These are phyloP conservation scores for Pachyramphus minor DNA, from an alignment of 2,113 vertebrate species.

Conservation along the genomic window DNA sequence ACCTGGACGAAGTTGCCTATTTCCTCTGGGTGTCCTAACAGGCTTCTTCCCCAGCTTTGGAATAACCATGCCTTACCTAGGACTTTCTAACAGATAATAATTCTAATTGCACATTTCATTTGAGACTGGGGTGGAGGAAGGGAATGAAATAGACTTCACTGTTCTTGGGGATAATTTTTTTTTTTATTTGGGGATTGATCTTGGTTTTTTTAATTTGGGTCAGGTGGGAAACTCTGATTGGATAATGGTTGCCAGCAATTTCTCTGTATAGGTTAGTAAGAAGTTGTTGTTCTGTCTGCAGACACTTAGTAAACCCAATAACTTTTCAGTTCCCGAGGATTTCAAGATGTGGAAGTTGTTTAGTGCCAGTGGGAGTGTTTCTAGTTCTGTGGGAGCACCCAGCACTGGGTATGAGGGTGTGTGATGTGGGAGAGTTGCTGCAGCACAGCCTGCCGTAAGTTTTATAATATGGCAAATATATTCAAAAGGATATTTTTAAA, in stretches of 20 bases:
- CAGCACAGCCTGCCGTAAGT: not conserved
- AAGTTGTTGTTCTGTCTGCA: not conserved
- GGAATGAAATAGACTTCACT: not conserved
- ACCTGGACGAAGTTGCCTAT: too few relatives aligned
- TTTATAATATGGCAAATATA: not conserved
- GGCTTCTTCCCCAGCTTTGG: not conserved
- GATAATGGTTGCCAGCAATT: not conserved
- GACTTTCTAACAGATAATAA: constrained; percentile 8
- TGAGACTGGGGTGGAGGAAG: not conserved
- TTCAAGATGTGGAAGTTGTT: not conserved
- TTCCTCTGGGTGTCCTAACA: constrained; percentile 80
- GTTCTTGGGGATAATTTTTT: not conserved
- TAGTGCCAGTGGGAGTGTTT: fast-evolving
- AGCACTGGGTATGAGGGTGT: fast-evolving
- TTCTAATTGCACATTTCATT: constrained; percentile 28
- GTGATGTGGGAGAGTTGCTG: not conserved
- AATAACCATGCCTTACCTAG: constrained; percentile 53
- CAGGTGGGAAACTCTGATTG: not conserved
- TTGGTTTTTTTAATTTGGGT: not conserved
- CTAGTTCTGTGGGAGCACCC: not conserved
- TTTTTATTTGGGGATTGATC: not conserved
- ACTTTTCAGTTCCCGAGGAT: not conserved
- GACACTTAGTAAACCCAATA: not conserved
- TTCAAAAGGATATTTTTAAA: not conserved
- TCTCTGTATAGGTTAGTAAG: not conserved